A percentile compares a stretch with the other conserved stretches of the same genome.
Evolutionary conservation across 2,797 vertebrate genomes (phyloP).

Genomic region (Chelon labrosus): DNA sequence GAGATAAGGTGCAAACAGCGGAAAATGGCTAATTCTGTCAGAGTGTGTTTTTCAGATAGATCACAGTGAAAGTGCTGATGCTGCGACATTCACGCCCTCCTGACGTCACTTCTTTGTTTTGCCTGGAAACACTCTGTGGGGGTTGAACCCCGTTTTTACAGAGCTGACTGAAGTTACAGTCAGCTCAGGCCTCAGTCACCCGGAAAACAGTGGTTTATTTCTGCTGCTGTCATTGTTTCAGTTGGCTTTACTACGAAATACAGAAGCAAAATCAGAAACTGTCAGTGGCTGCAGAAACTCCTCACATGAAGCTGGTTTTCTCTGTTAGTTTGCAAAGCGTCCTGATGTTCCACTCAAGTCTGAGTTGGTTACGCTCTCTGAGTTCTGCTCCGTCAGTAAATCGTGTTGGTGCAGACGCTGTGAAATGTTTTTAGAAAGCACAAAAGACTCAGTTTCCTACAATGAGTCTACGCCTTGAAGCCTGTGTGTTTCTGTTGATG

Average conservation of each 20-base stretch:
- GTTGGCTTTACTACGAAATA: neutral
- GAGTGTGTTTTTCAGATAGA: conserved; percentile 9
- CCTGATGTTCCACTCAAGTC: no score
- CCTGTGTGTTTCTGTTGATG: no score
- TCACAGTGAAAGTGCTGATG: conserved; percentile 58
- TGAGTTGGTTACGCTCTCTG: no score
- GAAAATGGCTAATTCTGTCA: conserved; percentile 33
- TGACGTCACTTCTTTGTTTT: conserved; percentile 58
- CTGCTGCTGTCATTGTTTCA: conserved; percentile 55
- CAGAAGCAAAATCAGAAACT: conserved; percentile 1
- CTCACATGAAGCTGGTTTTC: neutral
- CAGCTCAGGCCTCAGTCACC: conserved; percentile 41
- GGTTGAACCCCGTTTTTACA: conserved; percentile 56
- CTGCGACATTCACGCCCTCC: conserved; percentile 4
- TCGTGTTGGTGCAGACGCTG: no score
- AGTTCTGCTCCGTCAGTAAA: no score
- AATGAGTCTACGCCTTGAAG: no score
- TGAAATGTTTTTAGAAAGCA: no score
- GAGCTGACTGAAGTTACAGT: conserved; percentile 51
- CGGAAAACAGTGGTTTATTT: conserved; percentile 46
- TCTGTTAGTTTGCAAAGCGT: neutral
- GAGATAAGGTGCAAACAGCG: conserved; percentile 5
- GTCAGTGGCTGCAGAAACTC: neutral
- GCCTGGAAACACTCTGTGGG: conserved; percentile 61
- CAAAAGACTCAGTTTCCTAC: no score